These are phyloP conservation scores for Dendrocincla fuliginosa DNA, from an alignment of 2,797 vertebrate species.

Conservation along the genomic window DNA sequence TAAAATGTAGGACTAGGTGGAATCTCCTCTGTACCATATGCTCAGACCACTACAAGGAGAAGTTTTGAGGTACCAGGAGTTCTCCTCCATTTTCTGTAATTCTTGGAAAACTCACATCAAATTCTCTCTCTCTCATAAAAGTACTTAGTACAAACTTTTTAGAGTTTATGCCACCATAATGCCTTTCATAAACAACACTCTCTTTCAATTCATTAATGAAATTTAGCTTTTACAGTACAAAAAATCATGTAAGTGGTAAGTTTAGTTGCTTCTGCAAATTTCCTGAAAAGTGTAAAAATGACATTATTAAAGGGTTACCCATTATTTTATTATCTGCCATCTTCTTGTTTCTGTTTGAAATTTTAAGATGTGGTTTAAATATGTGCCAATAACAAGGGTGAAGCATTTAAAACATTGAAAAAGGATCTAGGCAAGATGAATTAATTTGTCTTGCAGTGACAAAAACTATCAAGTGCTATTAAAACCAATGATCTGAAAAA, in stretches of 20 bases:
- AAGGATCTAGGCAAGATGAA: neutral
- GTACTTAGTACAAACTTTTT: neutral
- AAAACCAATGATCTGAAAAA: neutral
- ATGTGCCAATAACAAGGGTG: neutral
- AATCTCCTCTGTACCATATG: neutral
- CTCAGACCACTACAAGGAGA: neutral
- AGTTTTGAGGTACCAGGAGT: neutral
- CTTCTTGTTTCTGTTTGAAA: neutral
- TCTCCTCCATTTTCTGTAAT: neutral
- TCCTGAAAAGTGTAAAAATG: neutral
- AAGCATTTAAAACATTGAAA: neutral
- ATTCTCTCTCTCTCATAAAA: neutral
- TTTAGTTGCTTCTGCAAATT: neutral
- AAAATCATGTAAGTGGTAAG: neutral
- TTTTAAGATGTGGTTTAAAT: neutral
- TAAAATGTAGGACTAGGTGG: neutral
- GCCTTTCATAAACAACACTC: neutral
- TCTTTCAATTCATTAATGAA: neutral
- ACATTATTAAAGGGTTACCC: neutral
- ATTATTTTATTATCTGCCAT: neutral
- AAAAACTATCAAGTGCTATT: neutral
- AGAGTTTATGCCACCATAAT: accelerated
- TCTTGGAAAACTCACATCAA: neutral
- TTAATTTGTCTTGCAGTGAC: neutral
- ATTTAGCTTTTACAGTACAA: neutral